These are phyloP conservation scores for Morinoia aosen DNA, from an alignment of 2,888 invertebrate species.

Conservation along the genomic window DNA sequence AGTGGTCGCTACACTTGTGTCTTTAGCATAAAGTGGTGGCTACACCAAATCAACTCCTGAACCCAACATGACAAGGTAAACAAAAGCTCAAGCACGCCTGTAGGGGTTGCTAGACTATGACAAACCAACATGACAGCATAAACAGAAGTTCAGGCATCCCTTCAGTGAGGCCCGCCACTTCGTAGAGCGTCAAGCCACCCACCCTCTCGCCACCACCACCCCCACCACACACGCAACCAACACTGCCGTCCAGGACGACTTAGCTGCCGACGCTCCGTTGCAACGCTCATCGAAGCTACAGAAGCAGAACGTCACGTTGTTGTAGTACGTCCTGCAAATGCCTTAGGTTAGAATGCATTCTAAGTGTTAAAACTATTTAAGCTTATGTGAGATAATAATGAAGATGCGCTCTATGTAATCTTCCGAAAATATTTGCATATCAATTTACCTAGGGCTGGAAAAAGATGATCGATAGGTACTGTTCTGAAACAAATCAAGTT, in stretches of 20 bases:
- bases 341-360: not conserved
- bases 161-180: not conserved
- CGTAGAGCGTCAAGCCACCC: not conserved
- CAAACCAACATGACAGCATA: too few species aligned
- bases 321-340: conserved; percentile 81
- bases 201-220: not conserved
- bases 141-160: not conserved
- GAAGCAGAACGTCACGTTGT: conserved; percentile 87
- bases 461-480: too few species aligned
- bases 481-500: too few species aligned
- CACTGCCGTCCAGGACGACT: not conserved
- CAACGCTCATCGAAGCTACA: conserved; percentile 93
- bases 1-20: too few species aligned
- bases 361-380: not conserved
- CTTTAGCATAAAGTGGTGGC: too few species aligned
- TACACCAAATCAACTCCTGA: too few species aligned
- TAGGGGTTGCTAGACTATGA: too few species aligned
- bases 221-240: not conserved
- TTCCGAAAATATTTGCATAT: not conserved
- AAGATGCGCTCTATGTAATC: conserved; percentile 32
- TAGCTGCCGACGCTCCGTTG: conserved; percentile 74
- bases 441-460: too few species aligned
- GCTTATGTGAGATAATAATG: not conserved
- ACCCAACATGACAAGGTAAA: too few species aligned
- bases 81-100: too few species aligned